Evolutionary conservation across 1,140 invertebrate species (phyloP), one percentile per base, ranked within the genome.

Genomic region (Philotrypesis tridentata): DNA sequence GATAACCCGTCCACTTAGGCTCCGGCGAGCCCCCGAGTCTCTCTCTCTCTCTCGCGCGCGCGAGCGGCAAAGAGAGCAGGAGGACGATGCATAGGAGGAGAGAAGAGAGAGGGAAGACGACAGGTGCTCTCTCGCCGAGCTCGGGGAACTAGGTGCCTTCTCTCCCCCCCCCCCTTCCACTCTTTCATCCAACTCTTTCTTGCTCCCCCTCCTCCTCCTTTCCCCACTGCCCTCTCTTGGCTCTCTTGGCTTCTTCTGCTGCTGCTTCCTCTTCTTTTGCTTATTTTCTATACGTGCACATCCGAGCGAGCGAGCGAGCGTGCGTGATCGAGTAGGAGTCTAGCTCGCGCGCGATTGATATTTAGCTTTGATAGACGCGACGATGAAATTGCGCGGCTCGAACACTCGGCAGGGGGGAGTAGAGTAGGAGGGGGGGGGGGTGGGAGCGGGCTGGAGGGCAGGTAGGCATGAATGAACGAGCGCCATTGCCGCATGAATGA

Each of bases 1-100:
- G 89, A 91, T 92, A 90, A 91, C 88, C 89, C 88, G 90, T 90
- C 89, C 89, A 89, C 89, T 91, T 90, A 89, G 89, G 88, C 88
- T 87, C 87, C 85, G 85, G 86, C 85, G 77, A 89, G 86, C 85
- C 85, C 87, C 86, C 85, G 83, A 85, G 85, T 77, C 48, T 71
- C 48, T 68, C 68, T 73, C 70, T 80, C 67, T 79, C 40, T 72
- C 31, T 40, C 29, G n/a, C 61, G 23, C 14, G 5, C 5, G 55
- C 55, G 25, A n/a, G 3, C 63, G 25, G 29, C 25, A 70, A 71
- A 70, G 67, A 79, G 29, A 71, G 77, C 65, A 60, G 27, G 43
- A 79, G 25, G 40, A n/a, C 67, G 61, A 73, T 48, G 33, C 27
- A 72, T 11, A n/a, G 72, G 71, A 70, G n/a, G 14, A 48, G 61